Conservation (phyloP, 2,113 vertebrate species). For the Macquaria australasica region DNA sequence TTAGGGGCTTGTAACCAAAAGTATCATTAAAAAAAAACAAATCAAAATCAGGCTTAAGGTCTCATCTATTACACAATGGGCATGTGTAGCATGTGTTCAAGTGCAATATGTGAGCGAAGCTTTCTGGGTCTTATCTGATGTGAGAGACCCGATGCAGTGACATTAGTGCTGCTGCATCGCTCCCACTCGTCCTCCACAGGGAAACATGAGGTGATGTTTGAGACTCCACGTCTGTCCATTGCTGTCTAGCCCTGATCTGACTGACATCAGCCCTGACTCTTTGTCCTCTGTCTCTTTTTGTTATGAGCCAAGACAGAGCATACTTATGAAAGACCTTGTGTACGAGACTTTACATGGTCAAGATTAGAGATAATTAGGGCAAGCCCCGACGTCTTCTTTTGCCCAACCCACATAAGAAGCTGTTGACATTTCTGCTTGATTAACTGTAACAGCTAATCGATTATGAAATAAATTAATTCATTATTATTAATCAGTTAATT, state of each 20-base stretch:
- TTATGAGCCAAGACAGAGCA: not conserved
- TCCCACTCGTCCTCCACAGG: not conserved
- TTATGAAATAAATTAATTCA: no score
- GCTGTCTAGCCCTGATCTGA: not conserved
- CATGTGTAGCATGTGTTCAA: not conserved
- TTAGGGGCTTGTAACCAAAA: not conserved
- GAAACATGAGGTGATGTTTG: not conserved
- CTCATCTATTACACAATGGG: not conserved
- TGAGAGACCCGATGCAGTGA: not conserved
- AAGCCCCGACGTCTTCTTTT: no score
- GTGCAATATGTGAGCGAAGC: not conserved
- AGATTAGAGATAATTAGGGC: not conserved
- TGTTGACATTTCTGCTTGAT: no score
- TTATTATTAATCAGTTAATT: no score
- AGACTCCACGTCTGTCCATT: not conserved
- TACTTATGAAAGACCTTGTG: not conserved
- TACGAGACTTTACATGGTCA: not conserved
- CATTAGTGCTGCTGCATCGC: not conserved
- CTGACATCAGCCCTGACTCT: not conserved
- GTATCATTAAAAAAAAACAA: not conserved
- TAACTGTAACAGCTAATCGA: no score
- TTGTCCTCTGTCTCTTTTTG: not conserved
- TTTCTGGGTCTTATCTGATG: not conserved
- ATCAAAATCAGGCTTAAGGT: not conserved
- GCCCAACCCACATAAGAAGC: no score